These are phyloP conservation scores for Cyphomyrus plagiostoma DNA, from an alignment of 2,113 vertebrate species.

Conservation along the genomic window DNA sequence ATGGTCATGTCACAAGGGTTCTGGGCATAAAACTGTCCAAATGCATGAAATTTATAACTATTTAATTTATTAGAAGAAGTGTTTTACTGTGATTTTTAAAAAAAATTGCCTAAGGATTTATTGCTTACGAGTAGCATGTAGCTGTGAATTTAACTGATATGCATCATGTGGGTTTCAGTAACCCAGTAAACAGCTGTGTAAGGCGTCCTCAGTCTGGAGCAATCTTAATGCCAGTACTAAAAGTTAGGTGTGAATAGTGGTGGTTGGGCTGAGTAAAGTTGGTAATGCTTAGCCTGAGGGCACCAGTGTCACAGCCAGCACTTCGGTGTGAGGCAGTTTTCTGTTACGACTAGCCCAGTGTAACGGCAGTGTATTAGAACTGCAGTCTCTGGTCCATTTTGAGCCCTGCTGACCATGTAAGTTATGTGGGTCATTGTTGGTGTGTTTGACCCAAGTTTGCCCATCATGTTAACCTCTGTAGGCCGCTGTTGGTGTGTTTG, in stretches of 20 bases:
- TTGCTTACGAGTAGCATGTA: background rate
- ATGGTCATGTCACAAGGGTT: background rate
- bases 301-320: background rate
- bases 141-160: background rate
- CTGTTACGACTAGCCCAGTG: background rate
- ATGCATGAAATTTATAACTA: background rate
- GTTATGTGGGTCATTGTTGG: background rate
- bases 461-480: background rate
- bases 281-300: background rate
- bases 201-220: background rate
- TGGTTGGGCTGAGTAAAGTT: background rate
- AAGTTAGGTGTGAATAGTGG: background rate
- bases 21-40: background rate
- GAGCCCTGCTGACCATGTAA: background rate
- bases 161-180: background rate
- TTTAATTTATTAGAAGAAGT: background rate
- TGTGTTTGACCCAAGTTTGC: background rate
- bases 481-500: background rate
- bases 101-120: background rate
- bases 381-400: background rate
- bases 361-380: background rate
- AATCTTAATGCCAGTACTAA: background rate
- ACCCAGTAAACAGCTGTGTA: background rate
- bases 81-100: background rate
- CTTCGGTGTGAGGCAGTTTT: background rate